These are phyloP conservation scores for Nycticorax nycticorax DNA, from an alignment of 2,113 vertebrate genomes.

Conservation along the genomic window DNA sequence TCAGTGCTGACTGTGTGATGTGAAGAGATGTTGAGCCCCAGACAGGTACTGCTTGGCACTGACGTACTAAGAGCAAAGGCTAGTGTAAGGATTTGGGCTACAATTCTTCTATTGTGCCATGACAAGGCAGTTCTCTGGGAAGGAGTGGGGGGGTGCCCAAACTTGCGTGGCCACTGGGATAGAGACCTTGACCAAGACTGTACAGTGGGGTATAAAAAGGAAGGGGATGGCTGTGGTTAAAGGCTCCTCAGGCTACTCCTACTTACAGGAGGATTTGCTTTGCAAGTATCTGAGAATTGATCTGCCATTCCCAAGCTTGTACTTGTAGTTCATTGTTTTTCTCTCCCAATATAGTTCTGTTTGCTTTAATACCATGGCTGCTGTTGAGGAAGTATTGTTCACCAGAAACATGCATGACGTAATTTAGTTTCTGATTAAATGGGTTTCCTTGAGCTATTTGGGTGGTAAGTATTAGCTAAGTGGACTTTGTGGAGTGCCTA, in stretches of 20 bases:
- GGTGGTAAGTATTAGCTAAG: background rate
- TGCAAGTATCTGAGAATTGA: background rate
- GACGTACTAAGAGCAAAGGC: background rate
- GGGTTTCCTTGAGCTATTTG: background rate
- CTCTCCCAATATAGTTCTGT: slow-evolving; percentile 1
- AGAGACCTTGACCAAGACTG: background rate
- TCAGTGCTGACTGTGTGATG: background rate
- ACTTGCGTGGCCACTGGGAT: rapidly evolving
- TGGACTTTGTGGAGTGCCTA: background rate
- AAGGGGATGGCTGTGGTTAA: background rate
- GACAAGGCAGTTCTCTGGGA: background rate
- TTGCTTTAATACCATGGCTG: background rate
- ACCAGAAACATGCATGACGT: background rate
- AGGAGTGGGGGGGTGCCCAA: background rate
- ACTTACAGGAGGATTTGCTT: background rate
- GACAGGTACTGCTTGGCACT: background rate
- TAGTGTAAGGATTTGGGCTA: background rate
- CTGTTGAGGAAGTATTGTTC: slow-evolving; percentile 14
- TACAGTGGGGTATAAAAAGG: background rate
- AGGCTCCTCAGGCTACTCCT: background rate
- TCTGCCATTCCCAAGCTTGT: background rate
- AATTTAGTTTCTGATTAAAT: background rate
- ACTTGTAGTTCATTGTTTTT: background rate
- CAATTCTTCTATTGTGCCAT: background rate
- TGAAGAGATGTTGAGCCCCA: background rate